Evolutionary conservation across 2,113 vertebrate genomes (phyloP).

Genomic region (Marmota monax): DNA sequence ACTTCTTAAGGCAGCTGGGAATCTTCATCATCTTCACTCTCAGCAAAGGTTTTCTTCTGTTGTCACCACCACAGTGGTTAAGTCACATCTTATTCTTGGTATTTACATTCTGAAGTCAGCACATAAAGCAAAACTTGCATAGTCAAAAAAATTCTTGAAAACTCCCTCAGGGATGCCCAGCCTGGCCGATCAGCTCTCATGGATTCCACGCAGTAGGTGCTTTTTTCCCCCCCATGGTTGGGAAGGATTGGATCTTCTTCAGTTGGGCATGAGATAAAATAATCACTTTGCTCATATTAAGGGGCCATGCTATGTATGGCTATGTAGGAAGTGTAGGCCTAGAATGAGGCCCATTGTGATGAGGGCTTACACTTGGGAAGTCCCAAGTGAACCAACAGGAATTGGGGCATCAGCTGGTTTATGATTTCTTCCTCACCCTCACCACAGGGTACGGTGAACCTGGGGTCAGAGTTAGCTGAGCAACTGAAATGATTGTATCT

Average conservation of each 20-base stretch:
- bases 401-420: neutral
- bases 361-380: neutral
- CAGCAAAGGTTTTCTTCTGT: neutral
- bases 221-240: neutral
- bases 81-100: neutral
- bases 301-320: neutral
- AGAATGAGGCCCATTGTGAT: neutral
- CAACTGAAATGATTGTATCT: neutral
- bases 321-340: neutral
- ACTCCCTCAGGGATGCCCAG: constrained; percentile 12
- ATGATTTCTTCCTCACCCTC: neutral
- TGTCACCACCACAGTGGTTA: neutral
- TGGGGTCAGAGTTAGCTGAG: neutral
- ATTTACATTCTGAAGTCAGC: constrained; percentile 35
- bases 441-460: neutral
- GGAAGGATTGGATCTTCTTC: neutral
- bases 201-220: neutral
- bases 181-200: neutral
- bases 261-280: neutral
- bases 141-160: neutral
- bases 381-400: neutral
- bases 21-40: neutral
- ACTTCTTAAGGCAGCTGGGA: neutral
- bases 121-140: neutral
- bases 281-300: neutral